Conservation (phyloP, 2,888 invertebrate species). For the Hemaris fuciformis region DNA sequence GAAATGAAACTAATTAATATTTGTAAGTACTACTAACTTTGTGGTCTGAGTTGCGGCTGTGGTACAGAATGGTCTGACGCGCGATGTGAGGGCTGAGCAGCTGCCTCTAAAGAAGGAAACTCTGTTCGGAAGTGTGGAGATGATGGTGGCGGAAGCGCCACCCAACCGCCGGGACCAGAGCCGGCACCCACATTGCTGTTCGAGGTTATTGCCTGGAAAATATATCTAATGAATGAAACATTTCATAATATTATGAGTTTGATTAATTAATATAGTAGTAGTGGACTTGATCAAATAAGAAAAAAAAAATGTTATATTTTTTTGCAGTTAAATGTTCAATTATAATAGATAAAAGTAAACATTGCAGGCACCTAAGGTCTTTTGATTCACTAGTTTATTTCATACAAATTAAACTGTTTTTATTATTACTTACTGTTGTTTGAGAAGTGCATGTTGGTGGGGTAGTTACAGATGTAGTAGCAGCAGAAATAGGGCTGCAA, state of each 20-base stretch:
- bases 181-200: slow-evolving; percentile 84
- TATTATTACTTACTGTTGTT: slow-evolving; percentile 62
- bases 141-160: slow-evolving; percentile 83
- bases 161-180: slow-evolving; percentile 72
- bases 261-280: too few relatives aligned
- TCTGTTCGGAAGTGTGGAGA: slow-evolving; percentile 97
- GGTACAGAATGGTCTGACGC: slow-evolving; percentile 62
- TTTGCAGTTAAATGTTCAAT: too few relatives aligned
- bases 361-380: not conserved
- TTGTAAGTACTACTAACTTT: slow-evolving; percentile 53
- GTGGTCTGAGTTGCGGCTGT: slow-evolving; percentile 75
- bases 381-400: not conserved
- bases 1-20: not conserved
- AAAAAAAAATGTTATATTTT: too few relatives aligned
- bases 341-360: too few relatives aligned
- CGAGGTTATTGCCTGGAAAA: slow-evolving; percentile 74
- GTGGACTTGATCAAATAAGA: too few relatives aligned
- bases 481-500: slow-evolving; percentile 72
- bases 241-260: not conserved
- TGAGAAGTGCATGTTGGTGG: slow-evolving; percentile 76
- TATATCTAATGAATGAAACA: not conserved
- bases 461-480: slow-evolving; percentile 68
- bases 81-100: slow-evolving; percentile 84
- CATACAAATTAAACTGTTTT: slow-evolving; percentile 9
- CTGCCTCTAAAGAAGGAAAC: slow-evolving; percentile 91